Evolutionary conservation across 2,113 vertebrate species (phyloP).

Genomic region (Apus apus): DNA sequence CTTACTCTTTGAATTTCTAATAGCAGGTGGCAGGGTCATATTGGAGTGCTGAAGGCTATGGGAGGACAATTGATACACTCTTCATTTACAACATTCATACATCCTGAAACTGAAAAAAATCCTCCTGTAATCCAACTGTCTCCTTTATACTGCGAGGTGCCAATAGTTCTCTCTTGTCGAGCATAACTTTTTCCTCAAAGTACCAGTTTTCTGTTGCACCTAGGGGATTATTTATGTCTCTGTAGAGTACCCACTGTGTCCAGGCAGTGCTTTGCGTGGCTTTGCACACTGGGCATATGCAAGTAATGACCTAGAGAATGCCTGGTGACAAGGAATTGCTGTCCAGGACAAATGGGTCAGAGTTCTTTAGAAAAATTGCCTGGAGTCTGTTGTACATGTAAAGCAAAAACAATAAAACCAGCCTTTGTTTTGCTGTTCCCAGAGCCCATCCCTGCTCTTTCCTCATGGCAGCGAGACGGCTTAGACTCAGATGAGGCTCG

Average conservation of each 20-base stretch:
- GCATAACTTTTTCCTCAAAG: background rate
- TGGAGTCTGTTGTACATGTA: background rate
- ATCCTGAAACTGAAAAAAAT: background rate
- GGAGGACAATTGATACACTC: background rate
- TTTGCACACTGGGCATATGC: background rate
- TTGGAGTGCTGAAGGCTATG: background rate
- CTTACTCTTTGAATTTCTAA: background rate
- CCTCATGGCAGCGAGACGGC: conserved; percentile 86
- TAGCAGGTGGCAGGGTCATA: rapidly evolving
- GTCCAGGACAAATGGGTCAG: background rate
- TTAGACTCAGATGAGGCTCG: conserved; percentile 87
- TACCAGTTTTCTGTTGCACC: background rate
- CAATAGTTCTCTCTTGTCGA: background rate
- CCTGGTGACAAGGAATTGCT: rapidly evolving
- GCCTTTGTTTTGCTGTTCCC: conserved; percentile 37
- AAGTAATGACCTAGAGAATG: background rate
- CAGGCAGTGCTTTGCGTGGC: background rate
- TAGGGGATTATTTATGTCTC: background rate
- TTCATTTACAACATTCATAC: background rate
- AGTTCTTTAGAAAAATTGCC: background rate
- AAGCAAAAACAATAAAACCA: conserved; percentile 25
- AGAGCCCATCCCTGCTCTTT: conserved; percentile 88
- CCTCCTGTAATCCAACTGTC: background rate
- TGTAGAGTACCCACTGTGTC: background rate
- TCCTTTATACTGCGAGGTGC: background rate